Conservation (phyloP, 2,888 invertebrate genomes). For the Pteria penguin region DNA sequence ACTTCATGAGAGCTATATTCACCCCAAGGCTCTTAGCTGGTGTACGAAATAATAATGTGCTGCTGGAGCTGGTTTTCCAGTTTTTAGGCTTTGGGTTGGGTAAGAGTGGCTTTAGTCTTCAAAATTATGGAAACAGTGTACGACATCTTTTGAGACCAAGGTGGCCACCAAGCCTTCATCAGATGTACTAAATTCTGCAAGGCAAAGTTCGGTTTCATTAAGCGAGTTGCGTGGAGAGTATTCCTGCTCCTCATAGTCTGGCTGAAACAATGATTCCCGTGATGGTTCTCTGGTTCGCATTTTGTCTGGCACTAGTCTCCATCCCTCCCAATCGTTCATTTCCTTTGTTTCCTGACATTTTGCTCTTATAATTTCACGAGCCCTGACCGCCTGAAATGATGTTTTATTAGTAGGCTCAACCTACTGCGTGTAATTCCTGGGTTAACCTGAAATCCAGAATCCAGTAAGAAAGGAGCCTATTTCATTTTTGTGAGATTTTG, state of each 20-base stretch:
- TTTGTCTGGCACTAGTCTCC: not conserved
- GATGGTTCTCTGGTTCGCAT: not conserved
- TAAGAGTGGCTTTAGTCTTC: too few relatives aligned
- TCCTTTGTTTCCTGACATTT: too few relatives aligned
- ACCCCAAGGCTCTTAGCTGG: too few relatives aligned
- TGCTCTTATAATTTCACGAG: too few relatives aligned
- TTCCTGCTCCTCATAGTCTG: not conserved
- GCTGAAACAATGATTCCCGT: too few relatives aligned
- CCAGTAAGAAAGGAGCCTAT: not conserved
- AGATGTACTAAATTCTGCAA: not conserved
- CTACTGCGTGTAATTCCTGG: not conserved
- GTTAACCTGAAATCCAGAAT: not conserved
- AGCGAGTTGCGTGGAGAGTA: not conserved
- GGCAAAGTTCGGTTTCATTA: not conserved
- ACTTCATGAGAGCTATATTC: too few relatives aligned
- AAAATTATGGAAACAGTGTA: not conserved
- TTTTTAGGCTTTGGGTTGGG: too few relatives aligned
- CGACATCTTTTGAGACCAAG: not conserved
- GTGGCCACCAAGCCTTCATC: not conserved
- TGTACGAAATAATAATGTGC: too few relatives aligned
- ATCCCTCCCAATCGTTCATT: not conserved
- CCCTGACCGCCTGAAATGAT: not conserved
- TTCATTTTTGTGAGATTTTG: not conserved
- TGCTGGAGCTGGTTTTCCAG: too few relatives aligned
- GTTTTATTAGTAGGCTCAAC: not conserved